phyloP scores from a whole-genome alignment of 2,113 vertebrate species.

The Pionites leucogaster region DNA sequence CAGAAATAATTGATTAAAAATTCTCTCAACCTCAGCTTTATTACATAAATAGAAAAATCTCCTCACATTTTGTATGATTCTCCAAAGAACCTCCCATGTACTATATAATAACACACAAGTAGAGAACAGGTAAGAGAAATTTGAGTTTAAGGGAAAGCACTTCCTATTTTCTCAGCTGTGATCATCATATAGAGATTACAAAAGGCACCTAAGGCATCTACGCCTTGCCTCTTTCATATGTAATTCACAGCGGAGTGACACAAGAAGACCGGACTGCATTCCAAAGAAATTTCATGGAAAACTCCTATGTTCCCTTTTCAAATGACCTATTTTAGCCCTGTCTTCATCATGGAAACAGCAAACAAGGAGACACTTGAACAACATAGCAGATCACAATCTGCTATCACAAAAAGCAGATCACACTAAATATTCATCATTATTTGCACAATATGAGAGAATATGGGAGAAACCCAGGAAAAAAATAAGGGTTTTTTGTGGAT shows the following conservation, averaged over 20 bases:
- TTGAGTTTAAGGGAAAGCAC: background rate
- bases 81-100: background rate
- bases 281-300: background rate
- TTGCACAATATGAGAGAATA: background rate
- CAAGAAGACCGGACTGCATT: background rate
- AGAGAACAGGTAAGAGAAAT: background rate
- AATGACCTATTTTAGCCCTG: background rate
- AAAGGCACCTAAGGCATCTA: background rate
- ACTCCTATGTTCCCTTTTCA: background rate
- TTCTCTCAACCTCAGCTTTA: background rate
- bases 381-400: background rate
- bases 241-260: background rate
- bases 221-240: background rate
- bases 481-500: fast-evolving
- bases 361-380: background rate
- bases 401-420: background rate
- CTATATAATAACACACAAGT: background rate
- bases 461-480: background rate
- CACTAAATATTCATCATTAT: background rate
- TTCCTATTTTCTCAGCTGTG: background rate
- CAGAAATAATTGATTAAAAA: background rate
- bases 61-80: background rate
- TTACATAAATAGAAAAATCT: background rate
- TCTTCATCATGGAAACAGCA: background rate
- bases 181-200: background rate